phyloP scores from a whole-genome alignment of 2,113 vertebrate species.

The Malurus alboscapulatus region DNA sequence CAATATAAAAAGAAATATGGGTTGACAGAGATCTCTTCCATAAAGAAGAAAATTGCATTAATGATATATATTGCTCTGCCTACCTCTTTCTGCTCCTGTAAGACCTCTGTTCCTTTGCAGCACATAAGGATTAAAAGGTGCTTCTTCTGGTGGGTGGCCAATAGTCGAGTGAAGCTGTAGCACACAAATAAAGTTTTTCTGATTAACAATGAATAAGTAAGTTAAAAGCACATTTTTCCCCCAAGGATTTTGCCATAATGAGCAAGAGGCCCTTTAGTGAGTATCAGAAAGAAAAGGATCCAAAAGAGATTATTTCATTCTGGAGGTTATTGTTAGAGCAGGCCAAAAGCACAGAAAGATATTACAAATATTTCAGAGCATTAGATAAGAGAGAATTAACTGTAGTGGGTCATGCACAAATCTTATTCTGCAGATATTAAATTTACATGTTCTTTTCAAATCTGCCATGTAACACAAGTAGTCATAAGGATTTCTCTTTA shows the following conservation, averaged over 20 bases:
- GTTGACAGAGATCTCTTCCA: background rate
- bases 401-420: background rate
- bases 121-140: slow-evolving; percentile 70
- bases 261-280: background rate
- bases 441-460: background rate
- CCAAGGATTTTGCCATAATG: background rate
- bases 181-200: slow-evolving; percentile 18
- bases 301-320: background rate
- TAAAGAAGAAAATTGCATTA: background rate
- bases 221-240: background rate
- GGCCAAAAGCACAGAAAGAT: background rate
- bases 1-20: background rate
- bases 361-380: background rate
- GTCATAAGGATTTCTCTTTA: background rate
- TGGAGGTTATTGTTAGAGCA: slow-evolving; percentile 5
- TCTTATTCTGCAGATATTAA: slow-evolving; percentile 5
- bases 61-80: background rate
- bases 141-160: slow-evolving; percentile 27
- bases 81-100: slow-evolving; percentile 54
- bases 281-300: background rate
- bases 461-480: background rate
- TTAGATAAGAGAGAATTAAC: background rate
- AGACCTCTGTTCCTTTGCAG: background rate
- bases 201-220: background rate
- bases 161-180: slow-evolving; percentile 33